These are phyloP conservation scores for Allolobophora icterica DNA, from an alignment of 2,888 invertebrate genomes.

Conservation along the genomic window DNA sequence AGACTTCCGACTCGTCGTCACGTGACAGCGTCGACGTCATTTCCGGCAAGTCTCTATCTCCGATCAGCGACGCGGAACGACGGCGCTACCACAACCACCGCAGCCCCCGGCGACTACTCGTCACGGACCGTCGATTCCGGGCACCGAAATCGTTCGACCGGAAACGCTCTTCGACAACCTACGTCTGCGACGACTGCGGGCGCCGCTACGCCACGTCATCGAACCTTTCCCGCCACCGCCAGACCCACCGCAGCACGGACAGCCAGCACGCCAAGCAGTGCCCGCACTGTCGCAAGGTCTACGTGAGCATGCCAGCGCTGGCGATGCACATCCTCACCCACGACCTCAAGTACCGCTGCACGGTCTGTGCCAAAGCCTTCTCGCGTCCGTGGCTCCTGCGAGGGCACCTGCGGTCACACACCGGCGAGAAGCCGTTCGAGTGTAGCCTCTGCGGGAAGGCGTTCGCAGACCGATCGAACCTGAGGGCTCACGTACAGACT, in stretches of 20 bases:
- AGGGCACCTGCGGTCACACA: constrained; percentile 77
- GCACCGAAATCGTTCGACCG: not conserved
- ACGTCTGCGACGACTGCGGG: constrained; percentile 86
- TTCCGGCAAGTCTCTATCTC: not conserved
- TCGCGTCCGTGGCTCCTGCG: constrained; percentile 89
- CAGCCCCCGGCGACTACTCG: not conserved
- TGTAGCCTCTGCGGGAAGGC: constrained; percentile 92
- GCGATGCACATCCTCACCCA: constrained; percentile 94
- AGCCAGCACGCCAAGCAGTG: constrained; percentile 92
- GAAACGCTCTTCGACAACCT: constrained; percentile 59
- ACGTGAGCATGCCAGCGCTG: constrained; percentile 96
- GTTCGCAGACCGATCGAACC: constrained; percentile 86
- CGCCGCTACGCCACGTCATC: constrained; percentile 90
- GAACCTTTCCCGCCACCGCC: constrained; percentile 86
- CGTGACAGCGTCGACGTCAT: constrained; percentile 6
- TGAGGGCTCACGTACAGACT: constrained; percentile 93
- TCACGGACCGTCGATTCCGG: not conserved
- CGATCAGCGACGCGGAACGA: not conserved
- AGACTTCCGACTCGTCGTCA: not conserved
- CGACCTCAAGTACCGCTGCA: constrained; percentile 88
- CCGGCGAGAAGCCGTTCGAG: constrained; percentile 78
- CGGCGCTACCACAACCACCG: not conserved
- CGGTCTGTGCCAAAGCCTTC: constrained; percentile 91
- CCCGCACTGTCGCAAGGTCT: constrained; percentile 91
- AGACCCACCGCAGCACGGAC: constrained; percentile 89